Evolutionary conservation across 2,888 invertebrate genomes (phyloP).

Genomic region (Eupeodes luniger): DNA sequence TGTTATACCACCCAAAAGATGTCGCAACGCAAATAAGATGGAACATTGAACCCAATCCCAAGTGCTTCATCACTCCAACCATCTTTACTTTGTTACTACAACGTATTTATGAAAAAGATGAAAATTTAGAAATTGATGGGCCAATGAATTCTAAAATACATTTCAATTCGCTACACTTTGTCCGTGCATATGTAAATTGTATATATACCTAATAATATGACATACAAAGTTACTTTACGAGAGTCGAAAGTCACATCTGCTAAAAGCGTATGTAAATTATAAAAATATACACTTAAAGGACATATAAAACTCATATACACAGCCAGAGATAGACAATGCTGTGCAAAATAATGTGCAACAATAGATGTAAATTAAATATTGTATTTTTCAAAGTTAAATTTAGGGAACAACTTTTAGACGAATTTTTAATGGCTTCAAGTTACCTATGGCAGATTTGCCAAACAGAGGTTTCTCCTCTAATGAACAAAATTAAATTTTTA

Average conservation of each 20-base stretch:
- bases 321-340: not conserved
- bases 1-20: not conserved
- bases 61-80: not conserved
- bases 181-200: no score
- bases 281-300: slow-evolving; percentile 22
- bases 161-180: slow-evolving; percentile 2
- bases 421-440: no score
- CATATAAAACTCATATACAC: not conserved
- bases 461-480: no score
- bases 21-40: not conserved
- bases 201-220: not conserved
- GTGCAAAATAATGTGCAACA: not conserved
- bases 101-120: not conserved
- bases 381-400: no score
- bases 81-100: not conserved
- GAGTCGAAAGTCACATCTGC: slow-evolving; percentile 31
- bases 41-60: not conserved
- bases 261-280: slow-evolving; percentile 39
- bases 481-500: no score
- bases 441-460: no score
- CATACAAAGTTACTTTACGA: not conserved
- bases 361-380: no score
- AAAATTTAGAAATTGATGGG: slow-evolving; percentile 50
- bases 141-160: slow-evolving; percentile 40
- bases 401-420: no score